A percentile compares a stretch with the other conserved stretches of the same genome.
Evolutionary conservation across 2,888 invertebrate species (phyloP).

Genomic region (Parthenolecanium corni): DNA sequence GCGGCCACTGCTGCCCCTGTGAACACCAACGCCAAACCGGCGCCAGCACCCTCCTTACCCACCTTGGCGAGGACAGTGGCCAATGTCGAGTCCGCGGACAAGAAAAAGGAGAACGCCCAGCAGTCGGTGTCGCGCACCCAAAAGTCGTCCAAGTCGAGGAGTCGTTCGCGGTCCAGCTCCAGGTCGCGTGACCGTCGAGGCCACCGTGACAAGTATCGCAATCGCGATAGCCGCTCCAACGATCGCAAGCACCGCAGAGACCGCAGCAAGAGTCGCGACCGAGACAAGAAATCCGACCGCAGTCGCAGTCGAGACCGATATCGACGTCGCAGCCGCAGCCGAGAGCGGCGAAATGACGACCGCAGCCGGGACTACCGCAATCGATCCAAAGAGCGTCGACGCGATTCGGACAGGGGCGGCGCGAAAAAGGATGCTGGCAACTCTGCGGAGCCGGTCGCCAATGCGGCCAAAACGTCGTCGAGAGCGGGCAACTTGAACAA

Average conservation of each 20-base stretch:
- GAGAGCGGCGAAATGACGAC: constrained; percentile 40
- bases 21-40: background rate
- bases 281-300: constrained; percentile 42
- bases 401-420: constrained; percentile 13
- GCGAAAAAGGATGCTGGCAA: background rate
- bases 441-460: constrained; percentile 12
- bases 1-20: background rate
- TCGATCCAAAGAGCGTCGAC: constrained; percentile 30
- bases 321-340: constrained; percentile 41
- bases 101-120: background rate
- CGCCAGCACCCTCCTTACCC: background rate
- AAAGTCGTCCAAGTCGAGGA: background rate
- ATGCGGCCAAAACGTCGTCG: constrained; percentile 1
- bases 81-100: background rate
- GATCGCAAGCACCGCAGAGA: constrained; percentile 25
- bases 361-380: constrained; percentile 32
- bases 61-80: background rate
- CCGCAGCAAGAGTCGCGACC: constrained; percentile 44
- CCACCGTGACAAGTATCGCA: constrained; percentile 39
- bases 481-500: constrained; percentile 3
- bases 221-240: constrained; percentile 21
- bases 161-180: constrained; percentile 33
- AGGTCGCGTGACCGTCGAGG: constrained; percentile 32
- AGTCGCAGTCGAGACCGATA: constrained; percentile 46
- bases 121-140: background rate